Evolutionary conservation across 1,140 invertebrate genomes (phyloP), one percentile per base, ranked within the genome.

Genomic region (Phenacoccus solenopsis): DNA sequence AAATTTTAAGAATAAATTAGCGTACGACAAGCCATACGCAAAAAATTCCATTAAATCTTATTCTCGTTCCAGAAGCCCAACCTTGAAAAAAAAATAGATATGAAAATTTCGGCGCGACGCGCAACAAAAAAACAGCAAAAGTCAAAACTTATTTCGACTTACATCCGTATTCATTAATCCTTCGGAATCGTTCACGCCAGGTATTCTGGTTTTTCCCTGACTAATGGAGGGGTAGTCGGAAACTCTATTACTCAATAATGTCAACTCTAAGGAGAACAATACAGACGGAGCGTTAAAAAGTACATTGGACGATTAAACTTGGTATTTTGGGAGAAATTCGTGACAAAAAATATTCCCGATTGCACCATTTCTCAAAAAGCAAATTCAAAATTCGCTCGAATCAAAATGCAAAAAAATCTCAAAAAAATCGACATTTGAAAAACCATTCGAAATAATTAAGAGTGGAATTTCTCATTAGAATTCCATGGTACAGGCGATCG

Each of bases 121-220:
- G n/a, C n/a, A n/a, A n/a, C n/a, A n/a, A n/a, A n/a, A n/a, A n/a
- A n/a, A n/a, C n/a, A n/a, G n/a, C n/a, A 49, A 49, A 49, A 49
- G 38, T n/a, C 38, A 49, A 32, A 32, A 32, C 5, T 13, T 13
- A 49, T 49, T 49, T 49, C 38, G 38, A 92, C 92, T 91, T 90
- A 96, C 93, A 83, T 98, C 92, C 77, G 94, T 96, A 74, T 88
- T 79, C 78, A 87, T 84, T 86, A 95, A 90, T 82, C 97, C 94
- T 81, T 90, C 88, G 73, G 81, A 85, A 83, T 98, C 96, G 85
- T 98, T 94, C 79, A 98, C 88, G 78, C 89, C 89, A 77, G 93
- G 91, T 80, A 94, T 93, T 79, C 90, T 86, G 73, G 92, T 90
- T 84, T 90, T 91, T 81, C 92, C 93, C 82, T 94, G 90, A 84